Conservation (phyloP, 2,113 vertebrate species). For the Beaufortia kweichowensis region DNA sequence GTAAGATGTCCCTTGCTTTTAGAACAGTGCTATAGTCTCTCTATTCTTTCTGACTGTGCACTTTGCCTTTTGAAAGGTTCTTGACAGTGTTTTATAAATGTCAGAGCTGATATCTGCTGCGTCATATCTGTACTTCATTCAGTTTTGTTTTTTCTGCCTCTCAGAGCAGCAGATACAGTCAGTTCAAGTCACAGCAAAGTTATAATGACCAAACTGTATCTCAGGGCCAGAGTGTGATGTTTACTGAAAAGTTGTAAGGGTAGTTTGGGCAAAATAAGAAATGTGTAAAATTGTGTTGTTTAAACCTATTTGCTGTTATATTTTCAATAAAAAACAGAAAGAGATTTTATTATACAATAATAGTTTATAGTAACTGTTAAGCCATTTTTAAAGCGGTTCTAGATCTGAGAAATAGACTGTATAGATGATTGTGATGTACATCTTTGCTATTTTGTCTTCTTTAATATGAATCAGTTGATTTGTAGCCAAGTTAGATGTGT, state of each 20-base stretch:
- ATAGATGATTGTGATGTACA: too few relatives aligned
- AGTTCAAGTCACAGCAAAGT: neutral
- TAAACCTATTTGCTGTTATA: too few relatives aligned
- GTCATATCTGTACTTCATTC: conserved; percentile 59
- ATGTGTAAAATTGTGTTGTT: too few relatives aligned
- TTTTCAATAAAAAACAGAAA: too few relatives aligned
- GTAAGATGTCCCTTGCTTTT: neutral
- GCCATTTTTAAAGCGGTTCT: too few relatives aligned
- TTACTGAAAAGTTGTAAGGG: neutral
- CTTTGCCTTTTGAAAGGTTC: conserved; percentile 1
- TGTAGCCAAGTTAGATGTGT: too few relatives aligned
- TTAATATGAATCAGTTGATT: too few relatives aligned
- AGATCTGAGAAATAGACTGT: too few relatives aligned
- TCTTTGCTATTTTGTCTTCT: too few relatives aligned
- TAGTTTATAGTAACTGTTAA: too few relatives aligned
- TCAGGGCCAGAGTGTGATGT: neutral
- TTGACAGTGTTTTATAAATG: conserved; percentile 7
- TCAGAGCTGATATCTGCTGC: conserved; percentile 39
- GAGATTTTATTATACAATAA: too few relatives aligned
- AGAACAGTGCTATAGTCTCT: neutral
- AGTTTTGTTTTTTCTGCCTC: conserved; percentile 56
- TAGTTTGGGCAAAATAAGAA: too few relatives aligned
- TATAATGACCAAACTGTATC: neutral
- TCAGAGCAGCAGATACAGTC: conserved; percentile 50
- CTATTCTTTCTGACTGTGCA: conserved; percentile 3